Base-by-base conservation (phyloP, 2,113 vertebrate species). In the Rutilus rutilus region DNA sequence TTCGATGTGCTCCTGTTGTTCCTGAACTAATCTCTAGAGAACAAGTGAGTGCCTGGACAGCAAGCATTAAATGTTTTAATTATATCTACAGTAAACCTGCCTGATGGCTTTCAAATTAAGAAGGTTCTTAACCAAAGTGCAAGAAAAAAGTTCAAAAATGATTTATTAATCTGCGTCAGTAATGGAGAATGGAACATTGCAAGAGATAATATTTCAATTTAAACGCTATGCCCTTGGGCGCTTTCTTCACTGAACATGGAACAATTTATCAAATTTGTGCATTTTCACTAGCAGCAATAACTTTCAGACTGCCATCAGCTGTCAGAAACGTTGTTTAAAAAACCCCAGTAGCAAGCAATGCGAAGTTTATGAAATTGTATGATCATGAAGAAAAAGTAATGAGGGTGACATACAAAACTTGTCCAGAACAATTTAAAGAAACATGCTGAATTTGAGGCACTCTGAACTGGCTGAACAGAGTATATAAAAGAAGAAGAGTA, bases 121-220 rank as follows among this genome's bases (percentile, higher is more conserved):
- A 74, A 45, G 21, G 17, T 74, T 45, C 23, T 45, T 11, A 15
- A 74, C 42, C 17, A 21, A 50, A 50, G n/a, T 50, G 21, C 45
- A 84, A 75, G 42, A 39, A 42, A 25, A 62, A 12, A 36, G 59
- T 27, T 27, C 0, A 57, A 42, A 33, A 45, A 50, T 42, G 0
- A 4, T 52, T 50, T 85, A 67, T 65, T 78, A 85, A 52, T 57
- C 17, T 59, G 52, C 5, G 15, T 79, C 42, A 52, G 67, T 73
- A 86, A 86, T 73, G 52, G 76, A 23, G 10, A 10, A 60, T 50
- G n/a, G 25, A 80, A 59, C 47, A 71, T 79, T 27, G 36, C 12
- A 85, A 65, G 27, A 65, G 42, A 85, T 74, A 60, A 78, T 14
- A 39, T 39, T 78, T 78, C 10, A 57, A 57, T 78, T 78, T 57